Percentiles rank a stretch among this genome's conserved stretches.
These are phyloP conservation scores for Chloroclysta siterata DNA, from an alignment of 2,888 invertebrate species.

Conservation along the genomic window DNA sequence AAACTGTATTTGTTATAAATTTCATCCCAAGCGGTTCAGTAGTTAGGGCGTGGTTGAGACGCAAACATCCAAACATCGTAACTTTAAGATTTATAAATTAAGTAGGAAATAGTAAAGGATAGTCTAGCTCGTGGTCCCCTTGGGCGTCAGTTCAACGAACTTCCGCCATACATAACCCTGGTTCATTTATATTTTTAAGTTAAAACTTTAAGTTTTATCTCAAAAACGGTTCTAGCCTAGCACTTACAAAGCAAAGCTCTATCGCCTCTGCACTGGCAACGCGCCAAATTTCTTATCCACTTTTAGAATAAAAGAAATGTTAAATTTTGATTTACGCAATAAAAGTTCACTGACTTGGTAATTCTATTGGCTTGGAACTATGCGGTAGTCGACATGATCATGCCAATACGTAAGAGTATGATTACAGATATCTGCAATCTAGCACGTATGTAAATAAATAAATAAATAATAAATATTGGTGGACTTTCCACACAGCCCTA, in stretches of 20 bases:
- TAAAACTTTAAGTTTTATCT: conserved; percentile 19
- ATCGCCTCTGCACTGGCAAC: conserved; percentile 25
- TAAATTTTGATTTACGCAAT: conserved; percentile 31
- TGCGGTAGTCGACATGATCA: not conserved
- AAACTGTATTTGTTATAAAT: no score
- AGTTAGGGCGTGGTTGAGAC: no score
- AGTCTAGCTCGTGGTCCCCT: not conserved
- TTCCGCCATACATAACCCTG: not conserved
- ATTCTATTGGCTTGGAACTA: conserved; percentile 3
- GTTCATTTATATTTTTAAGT: conserved; percentile 20
- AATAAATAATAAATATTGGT: no score
- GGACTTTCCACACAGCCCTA: no score
- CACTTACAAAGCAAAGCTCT: conserved; percentile 29
- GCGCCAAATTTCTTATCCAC: conserved; percentile 30
- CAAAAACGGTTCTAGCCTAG: conserved; percentile 23
- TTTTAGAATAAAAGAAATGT: conserved; percentile 29
- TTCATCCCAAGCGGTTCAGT: no score
- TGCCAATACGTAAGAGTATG: no score
- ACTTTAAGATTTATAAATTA: no score
- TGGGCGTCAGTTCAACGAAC: not conserved
- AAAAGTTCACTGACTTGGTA: conserved; percentile 20
- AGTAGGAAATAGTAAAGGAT: no score
- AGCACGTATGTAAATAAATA: no score
- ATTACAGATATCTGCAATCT: no score
- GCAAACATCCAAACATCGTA: no score